Conservation (phyloP, 2,888 invertebrate genomes). For the Portevinia maculata region DNA sequence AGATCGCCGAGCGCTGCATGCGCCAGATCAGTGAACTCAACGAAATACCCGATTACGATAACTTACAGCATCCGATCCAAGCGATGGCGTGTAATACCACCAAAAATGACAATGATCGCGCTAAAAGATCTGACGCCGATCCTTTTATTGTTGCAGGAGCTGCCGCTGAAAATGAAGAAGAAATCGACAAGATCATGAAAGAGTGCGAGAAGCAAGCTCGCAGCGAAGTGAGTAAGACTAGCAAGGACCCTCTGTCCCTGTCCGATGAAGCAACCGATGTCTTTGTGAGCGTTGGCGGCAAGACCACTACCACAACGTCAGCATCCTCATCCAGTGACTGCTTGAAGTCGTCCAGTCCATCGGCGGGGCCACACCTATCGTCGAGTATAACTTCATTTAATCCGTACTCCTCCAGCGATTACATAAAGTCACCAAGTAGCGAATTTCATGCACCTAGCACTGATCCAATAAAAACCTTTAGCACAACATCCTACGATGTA, state of each 20-base stretch:
- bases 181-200: conserved; percentile 82
- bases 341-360: conserved; percentile 81
- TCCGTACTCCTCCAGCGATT: conserved; percentile 82
- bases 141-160: conserved; percentile 80
- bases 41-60: conserved; percentile 82
- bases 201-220: conserved; percentile 81
- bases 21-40: conserved; percentile 81
- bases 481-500: conserved; percentile 82
- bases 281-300: conserved; percentile 57
- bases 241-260: conserved; percentile 38
- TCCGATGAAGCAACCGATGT: conserved; percentile 75
- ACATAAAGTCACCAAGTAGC: conserved; percentile 82
- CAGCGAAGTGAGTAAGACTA: conserved; percentile 31
- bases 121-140: conserved; percentile 76
- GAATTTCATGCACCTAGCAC: conserved; percentile 82
- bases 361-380: conserved; percentile 79
- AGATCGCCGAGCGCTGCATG: conserved; percentile 83
- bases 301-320: conserved; percentile 78
- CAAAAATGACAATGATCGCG: conserved; percentile 70
- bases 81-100: conserved; percentile 70
- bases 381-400: conserved; percentile 82
- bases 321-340: conserved; percentile 82
- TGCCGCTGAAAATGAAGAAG: conserved; percentile 76
- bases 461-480: conserved; percentile 82
- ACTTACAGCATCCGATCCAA: conserved; percentile 77